These are phyloP conservation scores for Limanda limanda DNA, from an alignment of 2,113 vertebrate species.

Conservation along the genomic window DNA sequence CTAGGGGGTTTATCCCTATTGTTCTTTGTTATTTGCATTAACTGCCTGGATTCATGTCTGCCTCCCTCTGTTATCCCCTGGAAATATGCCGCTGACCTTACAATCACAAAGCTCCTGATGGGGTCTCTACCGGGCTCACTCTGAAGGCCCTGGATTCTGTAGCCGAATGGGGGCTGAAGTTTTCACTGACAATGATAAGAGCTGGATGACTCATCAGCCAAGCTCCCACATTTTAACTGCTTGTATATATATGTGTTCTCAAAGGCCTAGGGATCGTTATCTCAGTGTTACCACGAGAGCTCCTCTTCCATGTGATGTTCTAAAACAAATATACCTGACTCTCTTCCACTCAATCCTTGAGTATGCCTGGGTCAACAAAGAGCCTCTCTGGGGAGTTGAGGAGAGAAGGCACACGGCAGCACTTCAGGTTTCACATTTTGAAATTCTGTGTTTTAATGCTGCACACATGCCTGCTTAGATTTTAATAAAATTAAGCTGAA, in stretches of 20 bases:
- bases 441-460: too few relatives aligned
- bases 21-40: conserved; percentile 3
- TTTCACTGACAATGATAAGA: not conserved
- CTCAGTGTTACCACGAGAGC: not conserved
- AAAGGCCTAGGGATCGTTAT: not conserved
- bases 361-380: not conserved
- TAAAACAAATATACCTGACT: not conserved
- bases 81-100: conserved; percentile 1
- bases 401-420: not conserved
- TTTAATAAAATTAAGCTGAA: too few relatives aligned
- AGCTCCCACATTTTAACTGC: too few relatives aligned
- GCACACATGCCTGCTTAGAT: too few relatives aligned
- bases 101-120: not conserved
- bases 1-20: not conserved
- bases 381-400: not conserved
- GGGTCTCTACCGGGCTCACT: not conserved
- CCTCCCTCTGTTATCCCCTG: not conserved
- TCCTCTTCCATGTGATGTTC: not conserved
- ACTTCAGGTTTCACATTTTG: too few relatives aligned
- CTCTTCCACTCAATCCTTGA: not conserved
- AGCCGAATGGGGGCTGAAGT: not conserved
- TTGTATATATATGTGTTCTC: too few relatives aligned
- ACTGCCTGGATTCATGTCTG: not conserved
- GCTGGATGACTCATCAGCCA: too few relatives aligned
- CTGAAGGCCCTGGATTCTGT: not conserved